Percentiles rank a stretch among this genome's conserved stretches.
Evolutionary conservation across 2,888 invertebrate species (phyloP).

Genomic region (Conomelus anceps): DNA sequence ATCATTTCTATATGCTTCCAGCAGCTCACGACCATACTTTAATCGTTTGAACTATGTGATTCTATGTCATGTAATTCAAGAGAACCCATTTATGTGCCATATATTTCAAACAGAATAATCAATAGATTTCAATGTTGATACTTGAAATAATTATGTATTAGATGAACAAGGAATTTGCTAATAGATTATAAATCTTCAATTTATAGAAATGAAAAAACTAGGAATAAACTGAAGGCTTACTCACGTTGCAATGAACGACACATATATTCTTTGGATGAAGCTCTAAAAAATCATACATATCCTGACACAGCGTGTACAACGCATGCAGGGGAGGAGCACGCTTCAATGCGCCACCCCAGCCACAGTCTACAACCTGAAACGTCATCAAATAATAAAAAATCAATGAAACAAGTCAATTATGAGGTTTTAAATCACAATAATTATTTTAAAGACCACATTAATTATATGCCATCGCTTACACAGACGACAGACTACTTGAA

Average conservation of each 20-base stretch:
- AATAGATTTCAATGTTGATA: no score
- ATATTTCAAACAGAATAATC: no score
- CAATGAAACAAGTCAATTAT: neutral
- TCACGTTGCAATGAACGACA: constrained; percentile 75
- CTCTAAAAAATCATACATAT: constrained; percentile 78
- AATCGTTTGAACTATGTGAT: no score
- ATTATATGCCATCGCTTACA: neutral
- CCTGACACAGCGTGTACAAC: constrained; percentile 74
- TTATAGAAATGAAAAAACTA: neutral
- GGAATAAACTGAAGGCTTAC: constrained; percentile 35
- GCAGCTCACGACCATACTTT: no score
- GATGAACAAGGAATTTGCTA: no score
- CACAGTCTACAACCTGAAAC: constrained; percentile 46
- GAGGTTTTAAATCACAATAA: neutral
- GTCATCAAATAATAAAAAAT: constrained; percentile 5
- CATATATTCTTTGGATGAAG: constrained; percentile 76
- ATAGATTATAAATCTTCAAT: no score
- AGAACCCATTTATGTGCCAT: no score
- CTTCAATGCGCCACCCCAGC: constrained; percentile 40
- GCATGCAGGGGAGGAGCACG: constrained; percentile 72
- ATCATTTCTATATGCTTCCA: no score
- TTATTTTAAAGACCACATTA: neutral
- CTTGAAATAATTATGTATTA: no score
- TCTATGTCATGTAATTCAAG: no score
- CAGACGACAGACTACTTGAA: no score